phyloP scores from a whole-genome alignment of 2,888 invertebrate genomes.

The Lissocephala sabroskyi region DNA sequence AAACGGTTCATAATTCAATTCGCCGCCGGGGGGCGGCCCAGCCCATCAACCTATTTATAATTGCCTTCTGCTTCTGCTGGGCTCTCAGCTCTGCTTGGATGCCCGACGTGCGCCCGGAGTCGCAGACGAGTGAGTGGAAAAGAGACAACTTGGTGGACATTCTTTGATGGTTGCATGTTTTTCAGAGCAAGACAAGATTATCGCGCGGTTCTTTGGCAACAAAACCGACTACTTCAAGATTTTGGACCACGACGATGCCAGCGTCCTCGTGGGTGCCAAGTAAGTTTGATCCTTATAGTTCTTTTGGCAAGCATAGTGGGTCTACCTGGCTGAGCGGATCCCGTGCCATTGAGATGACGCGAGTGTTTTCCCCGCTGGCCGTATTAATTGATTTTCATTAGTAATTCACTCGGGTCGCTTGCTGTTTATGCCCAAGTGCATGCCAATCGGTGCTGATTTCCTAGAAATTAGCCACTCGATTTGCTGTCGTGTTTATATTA shows the following conservation, averaged over 20 bases:
- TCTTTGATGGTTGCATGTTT: constrained; percentile 49
- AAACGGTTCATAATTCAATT: constrained; percentile 20
- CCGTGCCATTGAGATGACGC: too few relatives aligned
- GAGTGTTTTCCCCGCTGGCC: too few relatives aligned
- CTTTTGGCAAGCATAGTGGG: too few relatives aligned
- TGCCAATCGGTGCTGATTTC: too few relatives aligned
- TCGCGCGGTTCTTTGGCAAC: constrained; percentile 86
- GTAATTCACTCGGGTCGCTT: too few relatives aligned
- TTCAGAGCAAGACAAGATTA: constrained; percentile 81
- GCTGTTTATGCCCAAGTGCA: too few relatives aligned
- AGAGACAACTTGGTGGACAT: too few relatives aligned
- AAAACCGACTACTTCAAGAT: constrained; percentile 89
- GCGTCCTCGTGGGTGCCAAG: constrained; percentile 92
- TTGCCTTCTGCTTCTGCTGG: constrained; percentile 18
- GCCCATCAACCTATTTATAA: constrained; percentile 18
- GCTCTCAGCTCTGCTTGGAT: constrained; percentile 53
- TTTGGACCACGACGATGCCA: constrained; percentile 88
- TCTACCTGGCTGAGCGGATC: too few relatives aligned
- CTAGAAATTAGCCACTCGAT: too few relatives aligned
- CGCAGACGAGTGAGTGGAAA: constrained; percentile 69
- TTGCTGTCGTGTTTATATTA: too few relatives aligned
- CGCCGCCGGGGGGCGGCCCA: constrained; percentile 12
- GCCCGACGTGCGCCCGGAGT: constrained; percentile 69
- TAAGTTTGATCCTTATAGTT: constrained; percentile 72
- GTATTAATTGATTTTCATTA: too few relatives aligned